Conservation (phyloP, 1,140 invertebrate genomes). For the Eupeodes corollae region DNA sequence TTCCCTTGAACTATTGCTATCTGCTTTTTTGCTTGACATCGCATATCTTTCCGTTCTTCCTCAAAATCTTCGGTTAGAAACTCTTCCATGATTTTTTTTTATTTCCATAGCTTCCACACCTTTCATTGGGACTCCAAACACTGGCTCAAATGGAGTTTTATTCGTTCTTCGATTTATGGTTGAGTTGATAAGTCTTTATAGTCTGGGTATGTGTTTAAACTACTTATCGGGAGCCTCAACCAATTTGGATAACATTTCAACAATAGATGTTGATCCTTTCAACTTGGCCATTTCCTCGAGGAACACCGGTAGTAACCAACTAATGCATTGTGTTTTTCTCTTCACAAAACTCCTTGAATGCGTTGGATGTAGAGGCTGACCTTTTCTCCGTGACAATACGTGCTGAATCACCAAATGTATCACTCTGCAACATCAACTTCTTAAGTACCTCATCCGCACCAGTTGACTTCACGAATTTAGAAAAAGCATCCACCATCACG, state of each 20-base stretch:
- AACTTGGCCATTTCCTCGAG: too few species aligned
- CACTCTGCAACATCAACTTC: not conserved
- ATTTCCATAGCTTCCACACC: too few species aligned
- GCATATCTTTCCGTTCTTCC: too few species aligned
- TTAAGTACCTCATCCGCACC: too few species aligned
- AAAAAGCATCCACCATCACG: conserved; percentile 19
- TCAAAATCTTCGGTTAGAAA: too few species aligned
- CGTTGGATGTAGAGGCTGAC: not conserved
- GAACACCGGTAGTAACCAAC: not conserved
- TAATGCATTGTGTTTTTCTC: not conserved
- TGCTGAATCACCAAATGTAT: conserved; percentile 13
- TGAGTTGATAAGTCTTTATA: not conserved
- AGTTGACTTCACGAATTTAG: conserved; percentile 10
- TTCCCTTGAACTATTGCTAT: too few species aligned
- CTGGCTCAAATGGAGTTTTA: too few species aligned
- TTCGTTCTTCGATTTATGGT: not conserved
- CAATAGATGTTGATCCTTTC: not conserved
- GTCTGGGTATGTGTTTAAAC: not conserved
- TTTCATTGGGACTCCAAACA: too few species aligned
- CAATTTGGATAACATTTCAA: not conserved
- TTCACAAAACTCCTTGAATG: not conserved
- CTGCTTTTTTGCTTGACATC: too few species aligned
- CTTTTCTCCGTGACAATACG: conserved; percentile 11
- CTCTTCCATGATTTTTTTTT: too few species aligned
- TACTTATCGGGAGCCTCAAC: not conserved